Conservation (phyloP, 2,113 vertebrate genomes). For the Pituophis catenifer region DNA sequence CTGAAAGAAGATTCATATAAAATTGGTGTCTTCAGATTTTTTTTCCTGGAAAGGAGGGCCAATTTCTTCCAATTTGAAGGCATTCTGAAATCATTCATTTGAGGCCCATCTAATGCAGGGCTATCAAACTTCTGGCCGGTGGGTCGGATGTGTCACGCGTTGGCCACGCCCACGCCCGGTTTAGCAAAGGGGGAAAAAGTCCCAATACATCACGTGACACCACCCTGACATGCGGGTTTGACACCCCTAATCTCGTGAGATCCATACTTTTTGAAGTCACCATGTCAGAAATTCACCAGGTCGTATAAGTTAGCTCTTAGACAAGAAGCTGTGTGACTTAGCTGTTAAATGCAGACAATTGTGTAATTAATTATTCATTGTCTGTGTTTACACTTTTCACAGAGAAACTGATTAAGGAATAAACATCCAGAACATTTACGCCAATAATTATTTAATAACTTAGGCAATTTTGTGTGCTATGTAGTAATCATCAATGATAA, state of each 20-base stretch:
- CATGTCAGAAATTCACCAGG: not conserved
- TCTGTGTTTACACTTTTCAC: not conserved
- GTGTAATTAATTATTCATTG: not conserved
- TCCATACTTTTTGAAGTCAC: not conserved
- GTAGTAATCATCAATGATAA: not conserved
- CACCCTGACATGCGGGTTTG: no score
- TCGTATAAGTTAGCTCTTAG: not conserved
- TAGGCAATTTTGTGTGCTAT: not conserved
- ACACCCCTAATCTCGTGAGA: no score
- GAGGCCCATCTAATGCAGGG: no score
- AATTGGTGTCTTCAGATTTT: not conserved
- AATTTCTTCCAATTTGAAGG: not conserved
- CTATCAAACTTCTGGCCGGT: no score
- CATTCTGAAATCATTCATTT: not conserved
- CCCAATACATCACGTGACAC: fast-evolving
- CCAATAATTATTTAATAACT: constrained; percentile 34
- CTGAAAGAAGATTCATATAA: not conserved
- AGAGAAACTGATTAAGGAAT: not conserved
- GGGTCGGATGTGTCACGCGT: no score
- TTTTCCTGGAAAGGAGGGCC: no score
- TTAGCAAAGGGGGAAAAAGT: no score
- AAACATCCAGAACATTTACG: not conserved
- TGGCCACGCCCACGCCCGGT: no score
- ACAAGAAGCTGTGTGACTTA: not conserved
- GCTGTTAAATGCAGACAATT: not conserved